Evolutionary conservation across 2,888 invertebrate species (phyloP), one percentile per base, ranked within the genome.

Genomic region (Drymonia ruficornis): DNA sequence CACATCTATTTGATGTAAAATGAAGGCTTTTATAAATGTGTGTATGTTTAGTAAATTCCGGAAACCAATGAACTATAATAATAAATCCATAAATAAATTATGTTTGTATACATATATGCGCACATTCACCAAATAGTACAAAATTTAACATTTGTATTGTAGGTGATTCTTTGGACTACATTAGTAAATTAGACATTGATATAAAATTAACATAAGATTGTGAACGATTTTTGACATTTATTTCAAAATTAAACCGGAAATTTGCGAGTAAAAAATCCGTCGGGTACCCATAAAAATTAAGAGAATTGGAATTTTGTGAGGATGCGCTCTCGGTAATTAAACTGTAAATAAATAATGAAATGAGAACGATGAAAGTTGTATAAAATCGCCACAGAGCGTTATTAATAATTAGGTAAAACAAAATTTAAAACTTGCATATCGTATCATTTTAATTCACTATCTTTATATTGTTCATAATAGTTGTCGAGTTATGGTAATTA

Each of bases 111-210:
- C 6, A n/a, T 40, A 5, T 16, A 16, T 16, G 15, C 54, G 55
- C 56, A 65, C 48, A 56, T 52, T 56, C 43, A 55, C 63, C 59
- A 64, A 61, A 62, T 53, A 52, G 62, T 68, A 69, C 66, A 68
- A 69, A 65, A 31, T 23, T 15, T 2, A 44, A 43, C 51, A 50
- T 54, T 61, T 58, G 53, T 53, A 49, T 52, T 54, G 53, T 46
- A 50, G 38, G 50, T 50, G 53, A 54, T 49, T 63, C 44, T 52
- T 34, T 53, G 42, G 23, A 54, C 53, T 54, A 51, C 44, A 44
- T 19, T 55, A 31, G 5, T n/a, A 36, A n/a, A 11, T 3, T n/a
- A 3, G 5, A 36, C n/a, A n/a, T 36, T 31, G 31, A 9, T 31
- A 9, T 31, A 23, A 23, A 23, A 2, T 23, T 23, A 23, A 23